These are phyloP conservation scores for Alcedo quadribrachys DNA, from an alignment of 2,797 vertebrate genomes.

Conservation along the genomic window DNA sequence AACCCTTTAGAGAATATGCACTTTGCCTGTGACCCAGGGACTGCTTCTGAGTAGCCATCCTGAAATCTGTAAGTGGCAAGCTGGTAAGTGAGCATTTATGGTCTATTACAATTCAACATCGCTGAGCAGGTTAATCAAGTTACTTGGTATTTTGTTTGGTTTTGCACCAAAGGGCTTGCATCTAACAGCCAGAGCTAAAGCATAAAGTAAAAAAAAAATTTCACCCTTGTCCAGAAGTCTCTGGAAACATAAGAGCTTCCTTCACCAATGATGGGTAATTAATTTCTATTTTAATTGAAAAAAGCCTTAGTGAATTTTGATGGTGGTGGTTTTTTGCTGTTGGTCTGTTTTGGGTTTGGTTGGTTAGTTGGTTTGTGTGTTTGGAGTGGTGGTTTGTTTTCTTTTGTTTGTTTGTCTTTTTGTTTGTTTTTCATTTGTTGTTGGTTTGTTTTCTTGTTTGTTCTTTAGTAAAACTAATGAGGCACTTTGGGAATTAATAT, in stretches of 20 bases:
- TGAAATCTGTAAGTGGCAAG: background rate
- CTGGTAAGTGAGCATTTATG: background rate
- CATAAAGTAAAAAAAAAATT: background rate
- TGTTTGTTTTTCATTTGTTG: no score
- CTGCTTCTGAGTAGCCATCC: background rate
- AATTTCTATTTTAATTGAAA: background rate
- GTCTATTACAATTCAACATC: background rate
- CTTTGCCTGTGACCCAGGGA: background rate
- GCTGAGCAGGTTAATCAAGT: background rate
- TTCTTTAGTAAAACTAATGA: background rate
- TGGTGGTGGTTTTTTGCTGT: no score
- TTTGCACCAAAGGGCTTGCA: background rate
- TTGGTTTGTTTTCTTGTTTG: no score
- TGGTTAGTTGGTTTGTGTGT: no score
- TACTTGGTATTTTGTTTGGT: background rate
- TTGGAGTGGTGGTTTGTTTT: no score
- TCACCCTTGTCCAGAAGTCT: background rate
- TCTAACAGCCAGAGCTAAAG: background rate
- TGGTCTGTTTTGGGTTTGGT: no score
- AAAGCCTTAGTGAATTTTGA: background rate
- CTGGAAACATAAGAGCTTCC: background rate
- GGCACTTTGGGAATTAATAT: background rate
- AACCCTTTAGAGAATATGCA: background rate
- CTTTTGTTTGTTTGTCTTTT: no score
- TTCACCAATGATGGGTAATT: background rate